Base-by-base conservation (phyloP, 2,113 vertebrate species). In the Neoarius graeffei region DNA sequence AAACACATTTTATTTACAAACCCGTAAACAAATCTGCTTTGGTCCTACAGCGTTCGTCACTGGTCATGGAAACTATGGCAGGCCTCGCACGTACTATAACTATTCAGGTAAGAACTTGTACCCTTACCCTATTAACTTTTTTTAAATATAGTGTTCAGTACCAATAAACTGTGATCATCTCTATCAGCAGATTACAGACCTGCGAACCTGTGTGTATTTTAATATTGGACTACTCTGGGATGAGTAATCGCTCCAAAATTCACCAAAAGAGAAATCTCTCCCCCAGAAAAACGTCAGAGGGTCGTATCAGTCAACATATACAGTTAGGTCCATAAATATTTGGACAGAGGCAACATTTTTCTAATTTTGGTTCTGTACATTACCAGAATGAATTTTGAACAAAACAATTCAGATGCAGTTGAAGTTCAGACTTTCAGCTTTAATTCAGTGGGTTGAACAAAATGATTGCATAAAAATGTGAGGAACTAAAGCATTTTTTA, bases 91-190 rank as follows among this genome's bases (percentile, higher is more conserved):
- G 1, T 66, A 92, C 86, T 93, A 87, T 89, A 92, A 84, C 85
- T 93, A 91, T 15, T 92, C 96, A 93, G 96, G 97, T 96, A 91
- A 87, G 48, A 84, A 66, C 30, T 57, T 35, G 10, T 4, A 42
- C 42, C 42, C 42, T 42, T 62, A 73, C 42, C 20, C n/a, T n/a
- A 48, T 23, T 25, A 25, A 30, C 66, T 80, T 14, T 86, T 52
- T 25, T 10, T 64, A 17, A 30, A 14, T 69, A 30, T 23, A 9
- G 60, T 64, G 2, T 25, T 25, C 8, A 64, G 60, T 62, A 23
- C 20, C 20, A 19, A 56, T 56, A 52, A 52, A 52, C 50, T 52
- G 7, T 52, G 7, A 52, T 52, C 50, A 56, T 14, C 13, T 56
- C 13, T 0, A 10, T 56, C 54, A 13, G 54, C 54, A 56, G 11